Evolutionary conservation across 2,797 vertebrate species (phyloP).

Genomic region (Arnoldichthys spilopterus): DNA sequence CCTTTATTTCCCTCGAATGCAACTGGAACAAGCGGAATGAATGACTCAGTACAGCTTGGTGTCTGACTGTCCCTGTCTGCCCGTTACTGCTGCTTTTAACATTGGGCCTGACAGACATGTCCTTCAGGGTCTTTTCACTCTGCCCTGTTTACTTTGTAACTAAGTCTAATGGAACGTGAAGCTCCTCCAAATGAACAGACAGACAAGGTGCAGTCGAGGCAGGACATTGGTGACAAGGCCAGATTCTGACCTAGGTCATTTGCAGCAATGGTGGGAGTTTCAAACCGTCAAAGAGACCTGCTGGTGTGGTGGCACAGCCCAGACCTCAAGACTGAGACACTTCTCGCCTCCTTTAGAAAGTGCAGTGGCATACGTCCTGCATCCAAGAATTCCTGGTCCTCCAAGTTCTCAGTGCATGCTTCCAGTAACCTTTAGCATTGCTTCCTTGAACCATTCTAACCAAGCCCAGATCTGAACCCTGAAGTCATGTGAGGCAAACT

Average conservation of each 20-base stretch:
- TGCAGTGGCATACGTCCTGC: too few relatives aligned
- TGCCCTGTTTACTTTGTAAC: constrained; percentile 13
- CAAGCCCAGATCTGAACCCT: not conserved
- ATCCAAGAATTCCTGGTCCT: not conserved
- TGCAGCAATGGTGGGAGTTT: not conserved
- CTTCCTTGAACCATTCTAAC: not conserved
- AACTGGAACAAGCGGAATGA: constrained; percentile 40
- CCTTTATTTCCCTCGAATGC: constrained; percentile 31
- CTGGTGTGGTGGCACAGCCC: not conserved
- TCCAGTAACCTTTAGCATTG: not conserved
- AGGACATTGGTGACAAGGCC: constrained; percentile 3
- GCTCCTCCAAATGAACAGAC: constrained; percentile 18
- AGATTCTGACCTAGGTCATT: constrained; percentile 15
- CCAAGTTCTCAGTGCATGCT: not conserved
- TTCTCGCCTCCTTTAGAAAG: not conserved
- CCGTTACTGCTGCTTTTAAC: constrained; percentile 34
- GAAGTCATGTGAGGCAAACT: not conserved
- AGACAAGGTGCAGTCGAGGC: constrained; percentile 3
- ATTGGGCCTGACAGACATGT: constrained; percentile 36
- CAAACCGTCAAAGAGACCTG: constrained; percentile 3
- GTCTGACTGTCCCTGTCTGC: constrained; percentile 41
- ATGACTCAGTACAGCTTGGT: constrained; percentile 45
- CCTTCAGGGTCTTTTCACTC: constrained; percentile 42
- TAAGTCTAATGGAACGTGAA: constrained; percentile 34
- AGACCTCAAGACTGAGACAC: not conserved